These are phyloP conservation scores for Zootermopsis nevadensis DNA, from an alignment of 2,888 invertebrate genomes.

Conservation along the genomic window DNA sequence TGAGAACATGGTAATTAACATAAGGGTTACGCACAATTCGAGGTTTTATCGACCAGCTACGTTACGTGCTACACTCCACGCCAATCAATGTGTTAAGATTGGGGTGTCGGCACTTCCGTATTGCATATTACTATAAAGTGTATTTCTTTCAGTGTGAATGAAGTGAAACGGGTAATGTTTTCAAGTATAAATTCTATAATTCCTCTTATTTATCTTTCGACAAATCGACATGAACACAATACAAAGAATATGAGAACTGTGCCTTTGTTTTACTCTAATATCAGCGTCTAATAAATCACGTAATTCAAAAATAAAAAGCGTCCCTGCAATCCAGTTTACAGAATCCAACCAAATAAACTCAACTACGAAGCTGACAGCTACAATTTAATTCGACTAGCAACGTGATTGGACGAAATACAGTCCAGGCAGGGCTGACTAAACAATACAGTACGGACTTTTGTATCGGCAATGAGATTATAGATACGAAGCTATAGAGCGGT, in stretches of 20 bases:
- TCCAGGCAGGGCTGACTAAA: slow-evolving; percentile 33
- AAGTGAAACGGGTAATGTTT: too few species aligned
- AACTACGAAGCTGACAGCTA: slow-evolving; percentile 20
- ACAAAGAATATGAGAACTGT: neutral
- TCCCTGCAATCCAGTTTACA: slow-evolving; percentile 23
- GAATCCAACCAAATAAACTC: slow-evolving; percentile 3
- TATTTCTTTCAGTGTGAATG: too few species aligned
- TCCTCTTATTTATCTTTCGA: too few species aligned
- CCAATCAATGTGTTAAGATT: too few species aligned
- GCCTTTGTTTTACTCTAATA: neutral
- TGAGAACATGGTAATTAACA: too few species aligned
- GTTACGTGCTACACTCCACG: too few species aligned
- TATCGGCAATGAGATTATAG: slow-evolving; percentile 35
- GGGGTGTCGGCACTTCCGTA: too few species aligned
- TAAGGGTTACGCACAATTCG: too few species aligned
- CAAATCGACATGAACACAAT: too few species aligned
- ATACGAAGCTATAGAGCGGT: neutral
- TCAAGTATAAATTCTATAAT: too few species aligned
- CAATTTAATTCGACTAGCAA: slow-evolving; percentile 26
- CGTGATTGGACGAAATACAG: slow-evolving; percentile 21
- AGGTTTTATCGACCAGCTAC: too few species aligned
- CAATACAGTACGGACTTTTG: slow-evolving; percentile 24
- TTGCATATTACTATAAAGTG: too few species aligned
- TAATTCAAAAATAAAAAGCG: slow-evolving; percentile 19
- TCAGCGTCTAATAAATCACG: slow-evolving; percentile 21